These are phyloP conservation scores for Macrosiphum euphorbiae DNA, from an alignment of 2,888 invertebrate genomes.

Conservation along the genomic window DNA sequence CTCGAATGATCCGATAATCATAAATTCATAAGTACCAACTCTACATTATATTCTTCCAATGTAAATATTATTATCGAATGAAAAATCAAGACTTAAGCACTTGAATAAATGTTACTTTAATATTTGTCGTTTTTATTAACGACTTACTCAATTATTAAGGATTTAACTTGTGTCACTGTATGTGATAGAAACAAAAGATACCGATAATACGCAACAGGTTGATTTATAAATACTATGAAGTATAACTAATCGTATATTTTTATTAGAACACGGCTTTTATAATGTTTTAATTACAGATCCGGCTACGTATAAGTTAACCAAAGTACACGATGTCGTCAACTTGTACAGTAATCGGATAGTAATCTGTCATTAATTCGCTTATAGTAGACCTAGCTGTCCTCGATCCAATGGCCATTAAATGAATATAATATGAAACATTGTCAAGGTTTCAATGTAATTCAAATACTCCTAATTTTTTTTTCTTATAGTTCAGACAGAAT, in stretches of 20 bases:
- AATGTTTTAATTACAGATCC: constrained; percentile 31
- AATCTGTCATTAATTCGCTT: constrained; percentile 40
- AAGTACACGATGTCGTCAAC: constrained; percentile 26
- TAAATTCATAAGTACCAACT: background rate
- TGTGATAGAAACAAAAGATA: background rate
- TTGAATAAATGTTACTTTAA: background rate
- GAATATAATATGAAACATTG: constrained; percentile 34
- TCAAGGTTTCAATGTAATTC: constrained; percentile 48
- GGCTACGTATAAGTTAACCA: background rate
- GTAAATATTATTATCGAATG: background rate
- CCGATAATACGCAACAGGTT: background rate
- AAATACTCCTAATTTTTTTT: constrained; percentile 41
- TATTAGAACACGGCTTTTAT: constrained; percentile 7
- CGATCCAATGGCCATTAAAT: constrained; percentile 53
- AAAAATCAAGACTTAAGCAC: background rate
- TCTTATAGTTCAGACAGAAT: background rate
- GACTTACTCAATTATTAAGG: background rate
- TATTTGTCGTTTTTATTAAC: background rate
- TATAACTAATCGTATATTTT: background rate
- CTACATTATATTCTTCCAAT: background rate
- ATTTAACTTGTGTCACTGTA: background rate
- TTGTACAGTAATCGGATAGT: constrained; percentile 44
- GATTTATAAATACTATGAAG: constrained; percentile 2
- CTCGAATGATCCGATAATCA: background rate
- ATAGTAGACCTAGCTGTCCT: constrained; percentile 59